Base-by-base conservation (phyloP, 2,888 invertebrate species). In the Dione juno region DNA sequence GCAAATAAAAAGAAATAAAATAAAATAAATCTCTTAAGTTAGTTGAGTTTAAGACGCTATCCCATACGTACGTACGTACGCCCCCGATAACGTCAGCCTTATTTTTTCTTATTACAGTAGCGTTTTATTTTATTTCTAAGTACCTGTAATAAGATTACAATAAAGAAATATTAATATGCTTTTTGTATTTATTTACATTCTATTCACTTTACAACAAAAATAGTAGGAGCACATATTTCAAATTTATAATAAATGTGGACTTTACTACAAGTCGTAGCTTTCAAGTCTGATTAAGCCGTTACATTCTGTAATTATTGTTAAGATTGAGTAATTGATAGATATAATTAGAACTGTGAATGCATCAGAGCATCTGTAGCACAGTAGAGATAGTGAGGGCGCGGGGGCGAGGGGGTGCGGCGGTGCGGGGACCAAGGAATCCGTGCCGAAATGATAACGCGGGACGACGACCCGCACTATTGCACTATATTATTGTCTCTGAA, bases 381-480 rank as follows among this genome's bases (percentile, higher is more conserved):
- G 77, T 76, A 78, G 67, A 71, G 76, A 74, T 71, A 70, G 72
- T 70, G 69, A 74, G 69, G 66, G 72, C 28, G 66, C 67, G 80
- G 82, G 52, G 35, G 21, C 35, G 28, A 37, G 41, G 28, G 67
- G 41, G 79, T 82, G 50, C 37, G 45, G 28, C 50, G 35, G 58
- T 28, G 67, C 52, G 69, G 63, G 88, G 87, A 84, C 87, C 88
- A 87, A 85, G 86, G 87, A 89, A 92, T 91, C 88, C 89, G 89
- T 90, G 92, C 92, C 91, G 90, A 92, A 92, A 91, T 88, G 92
- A 92, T 92, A 92, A 92, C 85, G 81, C 79, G 80, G 89, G 84
- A 81, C 90, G 88, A 83, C 87, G 91, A 91, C 90, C 86, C 84
- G 74, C 69, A 72, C 61, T 74, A 72, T 72, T 74, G 74, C 75